These are phyloP conservation scores for Mormyrus hasselquistii DNA, from an alignment of 2,797 vertebrate species.

Conservation along the genomic window DNA sequence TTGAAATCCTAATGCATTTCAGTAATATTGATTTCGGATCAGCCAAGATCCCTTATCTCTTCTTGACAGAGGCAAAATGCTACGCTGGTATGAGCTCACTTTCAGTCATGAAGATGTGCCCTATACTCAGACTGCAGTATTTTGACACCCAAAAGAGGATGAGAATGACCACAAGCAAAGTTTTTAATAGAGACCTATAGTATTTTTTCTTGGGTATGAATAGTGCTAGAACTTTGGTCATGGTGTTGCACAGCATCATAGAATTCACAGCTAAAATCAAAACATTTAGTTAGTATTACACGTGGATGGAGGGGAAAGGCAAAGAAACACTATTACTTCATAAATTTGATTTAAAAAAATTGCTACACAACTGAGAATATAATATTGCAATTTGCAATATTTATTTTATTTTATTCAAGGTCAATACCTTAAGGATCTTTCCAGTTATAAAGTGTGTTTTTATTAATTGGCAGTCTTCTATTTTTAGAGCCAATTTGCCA, in stretches of 20 bases:
- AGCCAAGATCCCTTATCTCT: not conserved
- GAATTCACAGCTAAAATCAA: not conserved
- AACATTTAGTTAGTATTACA: not conserved
- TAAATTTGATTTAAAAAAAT: not conserved
- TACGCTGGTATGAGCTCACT: not conserved
- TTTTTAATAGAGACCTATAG: not conserved
- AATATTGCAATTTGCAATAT: not conserved
- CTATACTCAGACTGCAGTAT: not conserved
- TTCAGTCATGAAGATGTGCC: not conserved
- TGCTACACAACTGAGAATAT: not conserved
- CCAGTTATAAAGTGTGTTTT: not conserved
- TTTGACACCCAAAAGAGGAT: not conserved
- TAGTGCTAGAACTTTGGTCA: not conserved
- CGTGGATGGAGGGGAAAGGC: not conserved
- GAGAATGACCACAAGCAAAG: not conserved
- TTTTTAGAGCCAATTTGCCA: not conserved
- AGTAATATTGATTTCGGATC: conserved; percentile 3
- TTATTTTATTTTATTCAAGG: not conserved
- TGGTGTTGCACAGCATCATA: not conserved
- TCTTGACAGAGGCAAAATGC: not conserved
- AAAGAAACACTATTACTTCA: not conserved
- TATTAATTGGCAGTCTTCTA: no score
- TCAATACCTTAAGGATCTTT: not conserved
- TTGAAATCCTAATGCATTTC: conserved; percentile 19
- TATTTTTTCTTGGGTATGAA: not conserved